These are phyloP conservation scores for Pristionchus entomophagus DNA, from an alignment of 2,888 invertebrate genomes.

Conservation along the genomic window DNA sequence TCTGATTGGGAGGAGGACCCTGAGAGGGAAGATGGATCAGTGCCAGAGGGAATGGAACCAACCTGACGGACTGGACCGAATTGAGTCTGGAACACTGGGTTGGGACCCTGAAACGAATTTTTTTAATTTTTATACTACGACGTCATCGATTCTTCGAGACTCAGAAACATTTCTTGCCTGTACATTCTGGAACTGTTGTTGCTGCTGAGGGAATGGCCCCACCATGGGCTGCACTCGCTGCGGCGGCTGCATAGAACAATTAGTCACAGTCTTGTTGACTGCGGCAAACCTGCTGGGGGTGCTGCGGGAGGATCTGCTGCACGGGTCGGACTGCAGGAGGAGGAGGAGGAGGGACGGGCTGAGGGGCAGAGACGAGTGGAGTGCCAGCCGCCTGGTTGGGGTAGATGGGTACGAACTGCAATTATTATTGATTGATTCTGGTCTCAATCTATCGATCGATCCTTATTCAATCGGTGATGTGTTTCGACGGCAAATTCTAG, in stretches of 20 bases:
- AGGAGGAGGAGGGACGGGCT: conserved; percentile 48
- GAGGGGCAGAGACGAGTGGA: conserved; percentile 42
- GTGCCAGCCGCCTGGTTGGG: neutral
- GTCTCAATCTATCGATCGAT: too few relatives aligned
- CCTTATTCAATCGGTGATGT: too few relatives aligned
- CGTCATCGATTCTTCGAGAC: too few relatives aligned
- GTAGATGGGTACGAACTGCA: conserved; percentile 32
- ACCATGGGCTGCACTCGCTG: neutral
- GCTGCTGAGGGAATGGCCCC: neutral
- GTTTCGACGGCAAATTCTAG: too few relatives aligned
- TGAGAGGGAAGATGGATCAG: neutral
- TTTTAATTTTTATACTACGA: too few relatives aligned
- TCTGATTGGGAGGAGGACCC: neutral
- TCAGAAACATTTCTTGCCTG: neutral
- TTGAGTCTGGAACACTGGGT: conserved; percentile 23
- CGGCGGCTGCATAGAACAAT: neutral
- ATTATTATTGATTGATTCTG: neutral
- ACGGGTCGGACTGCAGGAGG: neutral
- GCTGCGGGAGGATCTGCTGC: neutral
- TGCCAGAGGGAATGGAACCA: neutral
- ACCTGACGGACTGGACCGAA: neutral
- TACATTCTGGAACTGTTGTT: conserved; percentile 1
- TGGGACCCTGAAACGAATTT: conserved; percentile 31
- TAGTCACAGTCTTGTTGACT: neutral
- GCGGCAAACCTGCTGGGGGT: conserved; percentile 1